Evolutionary conservation across 2,797 vertebrate genomes (phyloP).

Genomic region (Carcharodon carcharias): DNA sequence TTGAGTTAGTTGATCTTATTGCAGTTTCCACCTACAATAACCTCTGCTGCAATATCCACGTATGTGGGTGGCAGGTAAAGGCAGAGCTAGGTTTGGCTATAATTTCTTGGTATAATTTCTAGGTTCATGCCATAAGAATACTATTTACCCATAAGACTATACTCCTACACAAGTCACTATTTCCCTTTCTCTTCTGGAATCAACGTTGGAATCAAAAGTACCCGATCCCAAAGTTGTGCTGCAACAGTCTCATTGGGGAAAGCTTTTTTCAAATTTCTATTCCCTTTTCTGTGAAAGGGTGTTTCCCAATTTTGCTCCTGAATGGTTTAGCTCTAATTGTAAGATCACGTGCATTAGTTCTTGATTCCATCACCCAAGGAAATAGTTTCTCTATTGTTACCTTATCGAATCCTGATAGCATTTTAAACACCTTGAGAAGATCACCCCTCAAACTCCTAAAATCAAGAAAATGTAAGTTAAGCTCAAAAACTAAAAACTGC

Average conservation of each 20-base stretch:
- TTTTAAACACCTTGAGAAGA: background rate
- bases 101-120: background rate
- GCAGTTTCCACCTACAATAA: background rate
- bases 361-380: background rate
- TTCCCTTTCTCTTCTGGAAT: background rate
- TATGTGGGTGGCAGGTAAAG: background rate
- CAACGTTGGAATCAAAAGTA: background rate
- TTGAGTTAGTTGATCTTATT: background rate
- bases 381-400: background rate
- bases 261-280: background rate
- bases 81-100: background rate
- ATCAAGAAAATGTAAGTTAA: background rate
- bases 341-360: background rate
- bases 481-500: background rate
- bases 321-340: background rate
- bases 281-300: background rate
- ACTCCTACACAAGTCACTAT: background rate
- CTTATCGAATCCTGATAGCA: background rate
- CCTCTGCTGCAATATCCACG: background rate
- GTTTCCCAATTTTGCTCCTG: too few relatives aligned
- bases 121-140: background rate
- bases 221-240: background rate
- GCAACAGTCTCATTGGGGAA: background rate
- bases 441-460: background rate
- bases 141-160: background rate